Base-by-base conservation (phyloP, 2,888 invertebrate species). In the Yponomeuta plumbellus region DNA sequence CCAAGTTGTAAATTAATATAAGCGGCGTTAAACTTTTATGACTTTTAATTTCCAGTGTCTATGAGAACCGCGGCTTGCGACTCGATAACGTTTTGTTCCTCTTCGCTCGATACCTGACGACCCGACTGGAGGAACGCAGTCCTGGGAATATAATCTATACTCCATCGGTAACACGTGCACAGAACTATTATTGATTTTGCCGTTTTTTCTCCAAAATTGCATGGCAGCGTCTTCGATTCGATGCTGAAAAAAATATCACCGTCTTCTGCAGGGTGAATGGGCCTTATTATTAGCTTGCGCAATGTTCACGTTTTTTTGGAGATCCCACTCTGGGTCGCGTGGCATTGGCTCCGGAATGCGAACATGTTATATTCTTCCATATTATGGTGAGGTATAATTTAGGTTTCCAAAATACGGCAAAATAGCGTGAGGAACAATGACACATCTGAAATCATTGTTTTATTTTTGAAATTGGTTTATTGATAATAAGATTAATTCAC, bases 151-250 rank as follows among this genome's bases (percentile, higher is more conserved):
- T 84, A 86, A 89, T 90, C 89, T 88, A 87, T 89, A 90, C 90
- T 91, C 89, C 89, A 81, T 83, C 83, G 85, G 73, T 84, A 88
- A 91, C 91, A 91, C 91, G 91, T 91, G 91, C 91, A 91, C 83
- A 75, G 72, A 72, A 80, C 89, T 81, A 89, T 90, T 90, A 91
- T 91, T 91, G 91, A 91, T 90, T 89, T 89, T 86, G 86, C 82
- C 80, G 86, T 90, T 90, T 91, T 91, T 90, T 90, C 80, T 84
- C 83, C 79, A 80, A 86, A 88, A 89, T 90, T 89, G 91, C 89
- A 88, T 83, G 86, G 78, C 80, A 75, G 84, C 80, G 83, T 79
- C 79, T 39, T 66, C 66, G 68, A 65, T 44, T 58, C 52, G 61
- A 59, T n/a, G 40, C 11, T 20, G 76, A 71, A 86, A 86, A 89